Base-by-base conservation (phyloP, 30 jellyfish, hydroid and myxozoan species). In the Aurelia sp. region DNA sequence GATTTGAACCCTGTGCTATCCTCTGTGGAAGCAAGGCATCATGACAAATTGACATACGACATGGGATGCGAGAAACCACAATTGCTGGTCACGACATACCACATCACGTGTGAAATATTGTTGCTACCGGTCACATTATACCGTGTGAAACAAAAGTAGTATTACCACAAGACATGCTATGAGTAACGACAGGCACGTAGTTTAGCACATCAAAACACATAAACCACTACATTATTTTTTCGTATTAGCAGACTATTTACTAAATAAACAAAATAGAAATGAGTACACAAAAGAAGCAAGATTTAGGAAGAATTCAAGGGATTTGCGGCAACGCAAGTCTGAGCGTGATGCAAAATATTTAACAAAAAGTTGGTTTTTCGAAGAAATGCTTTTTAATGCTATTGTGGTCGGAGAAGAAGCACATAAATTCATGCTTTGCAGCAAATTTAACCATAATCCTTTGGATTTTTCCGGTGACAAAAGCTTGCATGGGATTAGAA, bases 261-360 rank as follows among this genome's bases (percentile, higher is more conserved):
- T 69, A 69, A 69, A 40, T 69, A 69, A 69, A 69, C 80, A 69
- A 31, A 31, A 40, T 35, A 69, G 65, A n/a, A 31, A 55, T 20
- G 61, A 69, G 52, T 69, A 16, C 38, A 69, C 80, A 69, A 69
- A 24, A 69, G 62, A 44, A 69, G 55, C 55, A 33, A 33, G 31
- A 30, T 44, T 69, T 69, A 22, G 44, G 80, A 69, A 30, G 80
- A 40, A 27, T 31, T 66, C 53, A 16, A 33, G 68, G 89, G 89
- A 79, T 79, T 79, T 79, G 89, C 63, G 89, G 89, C 52, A 48
- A 2, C 72, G 48, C 66, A 74, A 53, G 44, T 63, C 66, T 13
- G 61, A 33, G 65, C 89, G 89, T 79, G 89, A 79, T 79, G 89
- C 80, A 59, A 31, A 10, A 65, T 20, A 63, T 35, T 47, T 40